Conservation (phyloP, 2,797 vertebrate genomes). For the Phyllotis vaccarum region DNA sequence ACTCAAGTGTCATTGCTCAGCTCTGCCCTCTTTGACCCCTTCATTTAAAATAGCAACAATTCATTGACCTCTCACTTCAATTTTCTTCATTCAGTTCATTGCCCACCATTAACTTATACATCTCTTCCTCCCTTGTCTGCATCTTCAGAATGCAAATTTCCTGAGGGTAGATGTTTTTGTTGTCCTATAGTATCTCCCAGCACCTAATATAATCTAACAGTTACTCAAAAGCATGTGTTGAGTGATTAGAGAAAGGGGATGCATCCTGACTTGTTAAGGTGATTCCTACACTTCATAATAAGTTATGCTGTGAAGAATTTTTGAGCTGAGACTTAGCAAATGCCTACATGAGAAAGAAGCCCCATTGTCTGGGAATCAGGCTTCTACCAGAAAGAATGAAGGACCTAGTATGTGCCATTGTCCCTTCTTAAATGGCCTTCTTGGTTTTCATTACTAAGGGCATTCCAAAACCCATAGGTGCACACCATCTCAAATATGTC, state of each 20-base stretch:
- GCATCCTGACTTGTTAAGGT: constrained; percentile 1
- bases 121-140: neutral
- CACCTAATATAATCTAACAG: neutral
- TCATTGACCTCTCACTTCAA: neutral
- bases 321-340: neutral
- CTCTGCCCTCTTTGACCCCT: constrained; percentile 2
- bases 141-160: constrained; percentile 49
- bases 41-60: constrained; percentile 40
- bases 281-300: neutral
- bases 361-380: neutral
- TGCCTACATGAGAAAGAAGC: neutral
- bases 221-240: constrained; percentile 16
- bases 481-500: neutral
- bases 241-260: constrained; percentile 25
- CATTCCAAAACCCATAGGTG: neutral
- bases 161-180: neutral
- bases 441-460: neutral
- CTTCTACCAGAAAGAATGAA: neutral
- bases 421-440: neutral
- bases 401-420: neutral
- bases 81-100: constrained; percentile 1
- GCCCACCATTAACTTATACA: neutral
- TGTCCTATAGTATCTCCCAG: neutral
- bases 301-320: neutral
- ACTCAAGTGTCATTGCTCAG: constrained; percentile 28